These are phyloP conservation scores for Zygogramma bicolorata DNA, from an alignment of 2,888 invertebrate genomes.

Conservation along the genomic window DNA sequence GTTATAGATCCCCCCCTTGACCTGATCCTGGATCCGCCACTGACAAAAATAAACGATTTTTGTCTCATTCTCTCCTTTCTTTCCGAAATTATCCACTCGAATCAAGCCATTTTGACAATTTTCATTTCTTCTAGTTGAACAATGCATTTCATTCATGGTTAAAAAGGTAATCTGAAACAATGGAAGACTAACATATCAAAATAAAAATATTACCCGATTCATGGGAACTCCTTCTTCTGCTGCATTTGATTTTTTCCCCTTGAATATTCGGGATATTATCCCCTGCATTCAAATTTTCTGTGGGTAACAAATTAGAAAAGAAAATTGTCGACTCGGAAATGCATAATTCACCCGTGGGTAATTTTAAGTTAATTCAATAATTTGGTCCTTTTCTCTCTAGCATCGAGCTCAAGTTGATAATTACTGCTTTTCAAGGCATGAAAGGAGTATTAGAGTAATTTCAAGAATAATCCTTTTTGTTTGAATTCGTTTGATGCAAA, in stretches of 20 bases:
- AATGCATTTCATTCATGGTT: too few species aligned
- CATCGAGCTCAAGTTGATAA: slow-evolving; percentile 15
- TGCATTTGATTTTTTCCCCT: background rate
- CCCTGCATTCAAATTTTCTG: background rate
- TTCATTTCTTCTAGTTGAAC: too few species aligned
- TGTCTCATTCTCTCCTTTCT: too few species aligned
- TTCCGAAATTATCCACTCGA: too few species aligned
- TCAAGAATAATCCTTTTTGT: slow-evolving; percentile 16
- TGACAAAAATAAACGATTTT: too few species aligned
- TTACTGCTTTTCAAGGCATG: slow-evolving; percentile 2
- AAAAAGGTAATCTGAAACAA: too few species aligned
- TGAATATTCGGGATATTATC: background rate
- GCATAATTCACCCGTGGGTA: slow-evolving; percentile 17
- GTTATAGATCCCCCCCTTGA: too few species aligned
- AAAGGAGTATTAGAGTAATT: slow-evolving; percentile 30
- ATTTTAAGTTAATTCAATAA: slow-evolving; percentile 26
- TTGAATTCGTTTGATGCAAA: slow-evolving; percentile 10
- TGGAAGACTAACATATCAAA: too few species aligned
- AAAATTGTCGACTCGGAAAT: slow-evolving; percentile 23
- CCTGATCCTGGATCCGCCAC: too few species aligned
- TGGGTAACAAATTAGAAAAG: slow-evolving; percentile 26
- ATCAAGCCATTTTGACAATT: too few species aligned
- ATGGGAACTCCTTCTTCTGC: too few species aligned
- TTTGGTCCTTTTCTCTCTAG: slow-evolving; percentile 8
- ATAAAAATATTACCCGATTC: too few species aligned